Evolutionary conservation across 1,140 invertebrate genomes (phyloP), one percentile per base, ranked within the genome.

Genomic region (Drosophila lowei): DNA sequence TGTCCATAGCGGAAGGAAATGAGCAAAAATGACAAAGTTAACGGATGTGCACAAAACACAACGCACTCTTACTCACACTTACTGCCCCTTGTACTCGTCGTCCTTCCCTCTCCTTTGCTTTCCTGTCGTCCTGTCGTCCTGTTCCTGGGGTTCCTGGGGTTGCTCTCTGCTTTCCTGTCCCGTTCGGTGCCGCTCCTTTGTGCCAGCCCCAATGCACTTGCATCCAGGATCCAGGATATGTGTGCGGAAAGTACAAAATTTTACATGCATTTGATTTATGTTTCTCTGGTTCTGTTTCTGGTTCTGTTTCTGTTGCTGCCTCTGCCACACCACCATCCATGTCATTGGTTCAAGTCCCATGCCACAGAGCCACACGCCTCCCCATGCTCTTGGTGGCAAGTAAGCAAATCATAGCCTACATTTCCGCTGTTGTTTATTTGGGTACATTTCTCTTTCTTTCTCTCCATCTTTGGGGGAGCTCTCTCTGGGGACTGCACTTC

Each of bases 1-100:
- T 84, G 66, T 72, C 59, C 78, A 64, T 64, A 80, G 79, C 83
- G 83, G 83, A 88, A 88, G 83, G 83, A 88, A 88, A 88, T 89
- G 84, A 88, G 83, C 83, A 88, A 89, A 85, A 88, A 88, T 88
- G 83, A 88, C 83, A 88, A 88, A 88, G 83, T 89, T 88, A 88
- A 89, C 84, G 83, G 83, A 88, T 89, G 83, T 88, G 84, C 79
- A 83, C 84, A 88, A 89, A 89, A 89, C 84, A 88, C 79, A 79
- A 77, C 59, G 74, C 83, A 86, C 81, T 65, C 49, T 47, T 44
- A 42, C 62, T 58, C 25, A 54, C 48, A 61, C 46, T 59, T 38
- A 70, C 63, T 47, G 13, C 53, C 44, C 15, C 25, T 46, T 23
- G 42, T 41, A 52, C 49, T 43, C 16, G 4, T 25, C 23, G 23